Percentiles rank a stretch among this genome's conserved stretches.
phyloP scores from a whole-genome alignment of 2,888 invertebrate species.

The Drosophila diplacantha region DNA sequence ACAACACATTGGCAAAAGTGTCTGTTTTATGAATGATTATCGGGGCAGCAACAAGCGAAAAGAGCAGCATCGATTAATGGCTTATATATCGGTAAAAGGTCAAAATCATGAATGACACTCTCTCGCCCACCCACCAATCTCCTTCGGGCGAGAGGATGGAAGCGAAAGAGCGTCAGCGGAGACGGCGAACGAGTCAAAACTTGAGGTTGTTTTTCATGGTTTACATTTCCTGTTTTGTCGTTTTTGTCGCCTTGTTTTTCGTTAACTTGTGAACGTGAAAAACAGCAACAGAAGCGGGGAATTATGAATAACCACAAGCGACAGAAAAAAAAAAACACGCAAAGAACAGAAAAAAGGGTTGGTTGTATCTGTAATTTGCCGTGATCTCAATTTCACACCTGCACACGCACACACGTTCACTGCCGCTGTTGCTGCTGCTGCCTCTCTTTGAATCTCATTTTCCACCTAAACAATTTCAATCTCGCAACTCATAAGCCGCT shows the following conservation, averaged over 20 bases:
- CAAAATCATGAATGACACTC: conserved; percentile 60
- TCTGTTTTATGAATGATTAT: conserved; percentile 69
- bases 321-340: conserved; percentile 11
- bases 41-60: conserved; percentile 28
- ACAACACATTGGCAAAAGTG: conserved; percentile 48
- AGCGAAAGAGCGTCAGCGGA: conserved; percentile 5
- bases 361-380: conserved; percentile 43
- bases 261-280: conserved; percentile 17
- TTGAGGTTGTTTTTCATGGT: conserved; percentile 56
- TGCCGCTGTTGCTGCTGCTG: conserved; percentile 49
- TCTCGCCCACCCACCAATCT: conserved; percentile 6
- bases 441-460: conserved; percentile 48
- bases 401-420: conserved; percentile 57
- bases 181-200: conserved; percentile 18
- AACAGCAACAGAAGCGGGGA: conserved; percentile 53
- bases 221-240: conserved; percentile 68
- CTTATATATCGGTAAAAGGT: conserved; percentile 61
- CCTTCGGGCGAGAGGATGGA: not conserved
- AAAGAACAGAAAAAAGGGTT: conserved; percentile 52
- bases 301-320: conserved; percentile 50
- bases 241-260: conserved; percentile 51
- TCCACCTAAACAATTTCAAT: conserved; percentile 64
- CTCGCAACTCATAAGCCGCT: conserved; percentile 59
- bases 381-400: conserved; percentile 54
- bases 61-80: conserved; percentile 53